These are phyloP conservation scores for Steromphala cineraria DNA, from an alignment of 2,888 invertebrate species.

Conservation along the genomic window DNA sequence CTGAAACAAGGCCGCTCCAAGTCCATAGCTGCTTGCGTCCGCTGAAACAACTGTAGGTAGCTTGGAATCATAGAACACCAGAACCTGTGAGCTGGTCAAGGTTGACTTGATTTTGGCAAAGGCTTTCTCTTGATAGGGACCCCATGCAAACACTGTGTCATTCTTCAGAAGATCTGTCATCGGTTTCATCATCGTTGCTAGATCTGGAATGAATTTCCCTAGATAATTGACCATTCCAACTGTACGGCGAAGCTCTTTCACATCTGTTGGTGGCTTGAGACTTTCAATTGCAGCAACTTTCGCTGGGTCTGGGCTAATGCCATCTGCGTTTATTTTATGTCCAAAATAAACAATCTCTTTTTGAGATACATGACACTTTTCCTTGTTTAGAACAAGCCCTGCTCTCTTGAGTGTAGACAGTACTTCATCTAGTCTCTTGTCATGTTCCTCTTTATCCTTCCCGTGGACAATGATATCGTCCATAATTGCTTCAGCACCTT, in stretches of 20 bases:
- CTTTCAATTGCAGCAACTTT: constrained; percentile 29
- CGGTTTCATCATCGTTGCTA: constrained; percentile 37
- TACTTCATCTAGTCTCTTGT: constrained; percentile 26
- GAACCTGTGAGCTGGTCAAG: constrained; percentile 34
- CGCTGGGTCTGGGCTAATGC: constrained; percentile 14
- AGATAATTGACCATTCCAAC: constrained; percentile 49
- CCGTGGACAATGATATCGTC: constrained; percentile 43
- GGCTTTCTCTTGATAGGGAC: constrained; percentile 33
- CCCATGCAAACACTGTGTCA: constrained; percentile 32
- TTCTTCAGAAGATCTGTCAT: constrained; percentile 31
- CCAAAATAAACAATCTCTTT: constrained; percentile 26
- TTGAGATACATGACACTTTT: constrained; percentile 31
- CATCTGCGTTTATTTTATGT: constrained; percentile 19
- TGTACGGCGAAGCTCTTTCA: constrained; percentile 34
- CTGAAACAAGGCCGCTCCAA: constrained; percentile 44
- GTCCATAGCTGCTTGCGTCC: constrained; percentile 45
- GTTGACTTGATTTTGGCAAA: constrained; percentile 38
- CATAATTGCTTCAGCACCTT: constrained; percentile 33
- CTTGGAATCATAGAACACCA: constrained; percentile 40
- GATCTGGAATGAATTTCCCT: too few species aligned
- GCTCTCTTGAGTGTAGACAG: constrained; percentile 22
- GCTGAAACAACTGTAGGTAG: constrained; percentile 47
- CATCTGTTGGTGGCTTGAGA: constrained; percentile 34
- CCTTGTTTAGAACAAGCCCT: constrained; percentile 39
- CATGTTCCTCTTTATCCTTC: constrained; percentile 30